phyloP scores from a whole-genome alignment of 64 coral and sea anemone genomes.

The Montipora foliosa region DNA sequence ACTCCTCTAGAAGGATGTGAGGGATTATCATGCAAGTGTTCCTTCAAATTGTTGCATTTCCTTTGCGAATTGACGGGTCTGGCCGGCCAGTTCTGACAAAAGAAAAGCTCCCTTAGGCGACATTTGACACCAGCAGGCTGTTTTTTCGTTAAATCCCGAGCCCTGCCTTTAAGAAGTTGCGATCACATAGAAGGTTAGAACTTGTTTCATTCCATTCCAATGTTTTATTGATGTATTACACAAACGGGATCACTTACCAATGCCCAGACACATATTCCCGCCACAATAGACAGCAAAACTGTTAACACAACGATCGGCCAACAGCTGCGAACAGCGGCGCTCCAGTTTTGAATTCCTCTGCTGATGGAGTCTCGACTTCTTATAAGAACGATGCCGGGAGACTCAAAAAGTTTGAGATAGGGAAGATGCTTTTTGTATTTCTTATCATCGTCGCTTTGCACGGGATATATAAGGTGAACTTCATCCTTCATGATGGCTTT shows the following conservation, averaged over 20 bases:
- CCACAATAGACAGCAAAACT: not conserved
- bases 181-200: too few species aligned
- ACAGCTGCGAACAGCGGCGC: not conserved
- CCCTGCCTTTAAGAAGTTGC: too few species aligned
- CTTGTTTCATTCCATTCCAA: too few species aligned
- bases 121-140: too few species aligned
- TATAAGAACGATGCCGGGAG: not conserved
- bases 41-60: too few species aligned
- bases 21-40: too few species aligned
- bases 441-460: not conserved
- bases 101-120: too few species aligned
- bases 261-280: not conserved
- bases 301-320: constrained; percentile 4
- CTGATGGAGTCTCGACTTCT: not conserved
- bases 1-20: too few species aligned
- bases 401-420: not conserved
- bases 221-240: not conserved
- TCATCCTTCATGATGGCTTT: not conserved
- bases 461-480: not conserved
- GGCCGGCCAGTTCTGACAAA: too few species aligned
- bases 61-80: too few species aligned
- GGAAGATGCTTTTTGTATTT: not conserved
- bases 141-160: too few species aligned
- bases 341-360: not conserved
- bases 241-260: not conserved